Percentiles rank a stretch among this genome's conserved stretches.
Evolutionary conservation across 2,888 invertebrate genomes (phyloP).

Genomic region (Drosophila quinaria): DNA sequence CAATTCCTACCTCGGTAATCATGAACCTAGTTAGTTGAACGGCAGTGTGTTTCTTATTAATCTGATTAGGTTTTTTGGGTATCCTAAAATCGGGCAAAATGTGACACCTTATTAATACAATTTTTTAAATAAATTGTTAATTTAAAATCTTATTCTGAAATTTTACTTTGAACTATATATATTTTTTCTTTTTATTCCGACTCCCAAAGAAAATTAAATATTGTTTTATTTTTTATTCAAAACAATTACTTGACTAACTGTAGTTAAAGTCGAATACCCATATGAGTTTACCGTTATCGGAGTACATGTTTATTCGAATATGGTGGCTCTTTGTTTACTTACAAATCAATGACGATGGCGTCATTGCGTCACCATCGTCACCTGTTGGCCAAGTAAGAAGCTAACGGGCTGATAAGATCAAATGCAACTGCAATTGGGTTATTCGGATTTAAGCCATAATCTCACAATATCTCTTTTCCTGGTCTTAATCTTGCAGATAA

Average conservation of each 20-base stretch:
- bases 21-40: too few species aligned
- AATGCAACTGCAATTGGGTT: constrained; percentile 13
- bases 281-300: constrained; percentile 28
- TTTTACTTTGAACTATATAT: too few species aligned
- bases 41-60: too few species aligned
- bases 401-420: constrained; percentile 22
- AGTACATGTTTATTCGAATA: constrained; percentile 5
- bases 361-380: constrained; percentile 41
- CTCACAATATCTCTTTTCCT: not conserved
- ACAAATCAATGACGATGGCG: constrained; percentile 23
- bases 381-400: constrained; percentile 38
- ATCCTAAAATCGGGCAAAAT: too few species aligned
- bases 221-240: not conserved
- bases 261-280: constrained; percentile 14
- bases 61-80: too few species aligned
- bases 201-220: not conserved
- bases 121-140: too few species aligned
- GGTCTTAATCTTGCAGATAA: constrained; percentile 90
- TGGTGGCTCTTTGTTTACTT: constrained; percentile 25
- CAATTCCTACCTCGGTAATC: too few species aligned
- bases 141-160: too few species aligned
- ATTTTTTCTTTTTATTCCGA: too few species aligned
- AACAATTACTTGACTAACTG: not conserved
- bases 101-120: too few species aligned
- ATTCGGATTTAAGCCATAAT: not conserved